Conservation (phyloP, 92 coral and sea anemone genomes). For the Micromussa lordhowensis region DNA sequence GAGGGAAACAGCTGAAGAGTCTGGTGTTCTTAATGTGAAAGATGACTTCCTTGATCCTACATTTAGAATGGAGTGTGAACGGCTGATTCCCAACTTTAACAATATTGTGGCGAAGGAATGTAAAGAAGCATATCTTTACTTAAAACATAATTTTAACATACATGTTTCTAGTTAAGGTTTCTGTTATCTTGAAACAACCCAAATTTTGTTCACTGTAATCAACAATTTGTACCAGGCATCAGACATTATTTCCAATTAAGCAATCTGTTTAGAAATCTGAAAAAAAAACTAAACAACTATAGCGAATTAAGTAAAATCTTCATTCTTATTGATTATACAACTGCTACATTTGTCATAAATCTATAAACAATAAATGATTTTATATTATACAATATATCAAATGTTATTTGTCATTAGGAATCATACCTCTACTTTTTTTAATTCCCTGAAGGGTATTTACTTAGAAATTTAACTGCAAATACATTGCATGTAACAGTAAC, state of each 20-base stretch:
- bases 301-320: too few relatives aligned
- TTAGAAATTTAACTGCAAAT: background rate
- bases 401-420: background rate
- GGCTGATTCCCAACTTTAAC: slow-evolving; percentile 56
- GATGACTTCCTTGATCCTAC: slow-evolving; percentile 74
- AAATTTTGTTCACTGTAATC: too few relatives aligned
- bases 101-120: slow-evolving; percentile 65
- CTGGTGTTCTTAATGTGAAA: slow-evolving; percentile 64
- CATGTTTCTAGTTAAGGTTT: background rate
- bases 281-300: too few relatives aligned
- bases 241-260: too few relatives aligned
- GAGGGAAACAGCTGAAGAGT: slow-evolving; percentile 55
- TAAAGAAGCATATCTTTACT: slow-evolving; percentile 66
- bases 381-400: background rate
- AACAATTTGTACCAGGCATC: too few relatives aligned
- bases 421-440: background rate
- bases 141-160: slow-evolving; percentile 36
- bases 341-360: too few relatives aligned
- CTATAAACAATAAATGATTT: too few relatives aligned
- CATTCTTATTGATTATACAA: too few relatives aligned
- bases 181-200: too few relatives aligned
- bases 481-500: background rate
- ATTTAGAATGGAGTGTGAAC: slow-evolving; percentile 69
- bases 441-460: background rate
- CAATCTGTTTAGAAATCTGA: too few relatives aligned